These are phyloP conservation scores for Poeciliopsis presidionis DNA, from an alignment of 2,797 vertebrate species.

Conservation along the genomic window DNA sequence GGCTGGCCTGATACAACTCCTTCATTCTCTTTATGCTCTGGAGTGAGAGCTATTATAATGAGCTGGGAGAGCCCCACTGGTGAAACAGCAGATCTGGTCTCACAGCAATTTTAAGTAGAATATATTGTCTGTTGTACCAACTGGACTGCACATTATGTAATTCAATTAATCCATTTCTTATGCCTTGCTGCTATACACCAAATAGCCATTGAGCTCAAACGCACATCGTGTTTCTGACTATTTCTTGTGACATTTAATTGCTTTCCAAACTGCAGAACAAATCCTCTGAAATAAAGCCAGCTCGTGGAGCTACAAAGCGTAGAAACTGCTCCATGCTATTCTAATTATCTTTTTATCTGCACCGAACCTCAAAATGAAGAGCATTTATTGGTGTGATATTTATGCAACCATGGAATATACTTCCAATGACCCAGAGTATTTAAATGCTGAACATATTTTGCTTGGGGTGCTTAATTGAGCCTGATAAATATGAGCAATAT, in stretches of 20 bases:
- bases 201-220: slow-evolving; percentile 40
- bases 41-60: slow-evolving; percentile 50
- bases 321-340: slow-evolving; percentile 25
- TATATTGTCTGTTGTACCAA: slow-evolving; percentile 53
- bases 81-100: slow-evolving; percentile 43
- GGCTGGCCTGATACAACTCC: slow-evolving; percentile 30
- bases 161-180: slow-evolving; percentile 62
- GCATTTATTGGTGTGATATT: slow-evolving; percentile 30
- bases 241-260: slow-evolving; percentile 48
- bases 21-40: slow-evolving; percentile 50
- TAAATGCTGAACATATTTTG: slow-evolving; percentile 26
- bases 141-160: slow-evolving; percentile 55
- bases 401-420: slow-evolving; percentile 29
- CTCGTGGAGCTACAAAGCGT: slow-evolving; percentile 44
- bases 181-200: slow-evolving; percentile 51
- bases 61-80: slow-evolving; percentile 33
- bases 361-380: slow-evolving; percentile 35
- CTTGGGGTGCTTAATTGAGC: slow-evolving; percentile 21
- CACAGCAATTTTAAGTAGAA: slow-evolving; percentile 46
- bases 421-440: slow-evolving; percentile 31
- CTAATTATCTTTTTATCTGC: slow-evolving; percentile 9
- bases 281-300: slow-evolving; percentile 37
- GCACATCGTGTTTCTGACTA: slow-evolving; percentile 42
- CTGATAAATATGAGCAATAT: slow-evolving; percentile 37
- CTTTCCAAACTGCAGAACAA: slow-evolving; percentile 46